A percentile compares a stretch with the other conserved stretches of the same genome.
Evolutionary conservation across 2,888 invertebrate genomes (phyloP).

Genomic region (Erebia palarica): DNA sequence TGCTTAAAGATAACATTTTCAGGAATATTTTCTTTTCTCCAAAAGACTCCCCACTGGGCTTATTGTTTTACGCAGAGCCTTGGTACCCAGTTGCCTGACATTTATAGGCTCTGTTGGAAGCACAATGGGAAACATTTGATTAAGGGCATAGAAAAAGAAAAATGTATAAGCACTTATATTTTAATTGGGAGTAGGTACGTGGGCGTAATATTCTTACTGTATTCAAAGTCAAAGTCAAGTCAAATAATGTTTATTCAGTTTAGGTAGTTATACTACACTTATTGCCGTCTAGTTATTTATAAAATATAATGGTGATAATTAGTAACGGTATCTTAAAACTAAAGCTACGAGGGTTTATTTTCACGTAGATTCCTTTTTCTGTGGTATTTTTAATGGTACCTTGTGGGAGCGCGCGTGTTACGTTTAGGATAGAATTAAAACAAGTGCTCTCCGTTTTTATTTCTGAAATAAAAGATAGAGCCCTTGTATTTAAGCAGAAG

Average conservation of each 20-base stretch:
- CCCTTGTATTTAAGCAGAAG: too few relatives aligned
- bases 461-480: too few relatives aligned
- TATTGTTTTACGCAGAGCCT: conserved; percentile 33
- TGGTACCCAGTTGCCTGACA: conserved; percentile 28
- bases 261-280: too few relatives aligned
- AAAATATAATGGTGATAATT: too few relatives aligned
- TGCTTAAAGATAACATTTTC: conserved; percentile 30
- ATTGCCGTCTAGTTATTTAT: too few relatives aligned
- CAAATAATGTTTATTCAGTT: too few relatives aligned
- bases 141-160: conserved; percentile 20
- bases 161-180: conserved; percentile 17
- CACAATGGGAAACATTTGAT: conserved; percentile 27
- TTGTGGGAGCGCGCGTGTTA: neutral
- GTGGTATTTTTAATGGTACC: neutral
- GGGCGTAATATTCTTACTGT: neutral
- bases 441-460: too few relatives aligned
- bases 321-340: too few relatives aligned
- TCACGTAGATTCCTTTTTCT: neutral
- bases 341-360: too few relatives aligned
- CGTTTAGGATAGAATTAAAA: neutral
- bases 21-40: conserved; percentile 29
- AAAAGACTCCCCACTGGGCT: conserved; percentile 31
- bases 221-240: too few relatives aligned
- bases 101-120: conserved; percentile 35
- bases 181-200: conserved; percentile 4